These are phyloP conservation scores for Argyresthia albistria DNA, from an alignment of 2,888 invertebrate species.

Conservation along the genomic window DNA sequence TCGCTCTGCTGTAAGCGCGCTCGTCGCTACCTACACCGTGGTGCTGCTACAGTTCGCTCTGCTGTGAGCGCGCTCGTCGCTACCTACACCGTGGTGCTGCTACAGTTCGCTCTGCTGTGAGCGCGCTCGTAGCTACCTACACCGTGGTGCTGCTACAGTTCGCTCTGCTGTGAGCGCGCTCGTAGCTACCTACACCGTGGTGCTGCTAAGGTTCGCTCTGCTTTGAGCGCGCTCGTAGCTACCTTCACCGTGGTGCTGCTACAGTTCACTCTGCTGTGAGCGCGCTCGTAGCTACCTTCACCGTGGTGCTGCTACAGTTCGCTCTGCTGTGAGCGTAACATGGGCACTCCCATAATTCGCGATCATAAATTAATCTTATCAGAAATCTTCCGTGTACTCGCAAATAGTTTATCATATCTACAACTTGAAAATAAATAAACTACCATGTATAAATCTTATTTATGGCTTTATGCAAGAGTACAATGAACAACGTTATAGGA, in stretches of 20 bases:
- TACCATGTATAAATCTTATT: too few relatives aligned
- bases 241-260: too few relatives aligned
- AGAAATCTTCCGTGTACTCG: too few relatives aligned
- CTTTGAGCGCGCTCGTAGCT: neutral
- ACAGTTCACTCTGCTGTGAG: constrained; percentile 3
- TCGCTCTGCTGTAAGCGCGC: constrained; percentile 8
- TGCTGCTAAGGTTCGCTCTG: too few relatives aligned
- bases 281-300: constrained; percentile 19
- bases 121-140: constrained; percentile 18
- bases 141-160: constrained; percentile 26
- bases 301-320: constrained; percentile 26
- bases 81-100: constrained; percentile 22
- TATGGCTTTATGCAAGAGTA: too few relatives aligned
- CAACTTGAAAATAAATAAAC: too few relatives aligned
- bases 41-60: constrained; percentile 27
- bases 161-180: constrained; percentile 12
- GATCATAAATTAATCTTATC: too few relatives aligned
- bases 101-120: constrained; percentile 24
- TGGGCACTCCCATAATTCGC: too few relatives aligned
- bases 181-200: too few relatives aligned
- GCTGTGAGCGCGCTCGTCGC: constrained; percentile 16
- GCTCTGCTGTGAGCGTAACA: constrained; percentile 14
- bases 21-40: constrained; percentile 21
- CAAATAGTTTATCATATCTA: too few relatives aligned
- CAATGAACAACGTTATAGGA: too few relatives aligned